phyloP scores from a whole-genome alignment of 2,113 vertebrate genomes.

The Stercorarius parasiticus region DNA sequence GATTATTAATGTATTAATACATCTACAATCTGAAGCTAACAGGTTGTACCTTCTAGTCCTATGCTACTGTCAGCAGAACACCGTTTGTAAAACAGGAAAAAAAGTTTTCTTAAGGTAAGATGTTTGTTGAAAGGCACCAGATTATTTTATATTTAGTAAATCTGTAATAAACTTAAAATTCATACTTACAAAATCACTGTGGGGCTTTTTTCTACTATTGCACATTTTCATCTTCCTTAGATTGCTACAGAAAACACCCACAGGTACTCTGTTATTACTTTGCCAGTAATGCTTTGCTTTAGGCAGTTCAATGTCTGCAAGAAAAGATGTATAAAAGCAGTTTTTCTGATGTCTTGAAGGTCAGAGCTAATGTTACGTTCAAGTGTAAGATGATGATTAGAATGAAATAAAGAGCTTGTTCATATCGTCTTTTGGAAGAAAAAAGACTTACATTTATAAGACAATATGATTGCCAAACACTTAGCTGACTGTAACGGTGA shows the following conservation, averaged over 20 bases:
- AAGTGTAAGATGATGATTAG: background rate
- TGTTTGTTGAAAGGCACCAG: background rate
- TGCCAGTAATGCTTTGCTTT: background rate
- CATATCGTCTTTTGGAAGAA: background rate
- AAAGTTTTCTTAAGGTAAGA: conserved; percentile 3
- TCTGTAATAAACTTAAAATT: conserved; percentile 35
- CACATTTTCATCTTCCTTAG: background rate
- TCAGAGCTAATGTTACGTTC: background rate
- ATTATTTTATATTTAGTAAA: conserved; percentile 44
- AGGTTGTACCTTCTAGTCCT: background rate
- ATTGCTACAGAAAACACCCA: background rate
- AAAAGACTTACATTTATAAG: background rate
- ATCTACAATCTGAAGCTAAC: background rate
- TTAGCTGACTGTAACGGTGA: background rate
- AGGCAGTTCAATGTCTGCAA: background rate
- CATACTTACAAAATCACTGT: conserved; percentile 5
- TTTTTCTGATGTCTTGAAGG: background rate
- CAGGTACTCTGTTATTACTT: background rate
- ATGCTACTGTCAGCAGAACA: background rate
- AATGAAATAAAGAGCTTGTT: background rate
- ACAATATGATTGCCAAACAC: background rate
- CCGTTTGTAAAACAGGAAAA: background rate
- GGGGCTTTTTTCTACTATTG: background rate
- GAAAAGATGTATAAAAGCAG: background rate
- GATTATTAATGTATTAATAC: background rate